Conservation (phyloP, 2,888 invertebrate species). For the Apotomis betuletana region DNA sequence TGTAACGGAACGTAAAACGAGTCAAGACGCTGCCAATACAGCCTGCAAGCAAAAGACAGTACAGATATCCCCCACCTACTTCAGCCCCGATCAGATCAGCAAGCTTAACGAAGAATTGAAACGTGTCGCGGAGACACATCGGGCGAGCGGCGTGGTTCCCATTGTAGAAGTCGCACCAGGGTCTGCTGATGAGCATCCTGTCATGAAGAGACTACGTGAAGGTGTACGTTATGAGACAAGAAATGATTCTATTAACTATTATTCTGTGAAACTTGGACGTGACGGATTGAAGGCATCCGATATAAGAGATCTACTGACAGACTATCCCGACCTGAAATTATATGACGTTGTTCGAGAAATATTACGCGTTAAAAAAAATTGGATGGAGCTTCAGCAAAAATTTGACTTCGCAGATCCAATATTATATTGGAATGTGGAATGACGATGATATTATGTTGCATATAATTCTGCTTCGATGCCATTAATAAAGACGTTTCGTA, state of each 20-base stretch:
- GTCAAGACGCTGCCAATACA: not conserved
- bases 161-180: not conserved
- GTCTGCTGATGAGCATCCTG: not conserved
- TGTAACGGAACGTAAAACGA: not conserved
- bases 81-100: constrained; percentile 4
- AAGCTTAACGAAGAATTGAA: not conserved
- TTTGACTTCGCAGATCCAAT: too few species aligned
- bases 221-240: not conserved
- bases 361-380: too few species aligned
- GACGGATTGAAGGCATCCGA: not conserved
- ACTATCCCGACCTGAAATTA: not conserved
- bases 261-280: not conserved
- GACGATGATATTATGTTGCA: too few species aligned
- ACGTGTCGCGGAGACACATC: not conserved
- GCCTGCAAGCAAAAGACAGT: not conserved
- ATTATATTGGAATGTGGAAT: too few species aligned
- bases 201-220: not conserved
- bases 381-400: too few species aligned
- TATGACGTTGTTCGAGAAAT: not conserved
- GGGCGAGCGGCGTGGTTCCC: not conserved
- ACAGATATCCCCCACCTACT: constrained; percentile 7
- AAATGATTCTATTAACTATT: fast-evolving
- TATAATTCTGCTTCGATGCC: too few species aligned
- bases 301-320: not conserved
- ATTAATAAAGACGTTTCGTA: too few species aligned